Conservation (phyloP, 2,888 invertebrate genomes). For the Temnothorax unifasciatus region DNA sequence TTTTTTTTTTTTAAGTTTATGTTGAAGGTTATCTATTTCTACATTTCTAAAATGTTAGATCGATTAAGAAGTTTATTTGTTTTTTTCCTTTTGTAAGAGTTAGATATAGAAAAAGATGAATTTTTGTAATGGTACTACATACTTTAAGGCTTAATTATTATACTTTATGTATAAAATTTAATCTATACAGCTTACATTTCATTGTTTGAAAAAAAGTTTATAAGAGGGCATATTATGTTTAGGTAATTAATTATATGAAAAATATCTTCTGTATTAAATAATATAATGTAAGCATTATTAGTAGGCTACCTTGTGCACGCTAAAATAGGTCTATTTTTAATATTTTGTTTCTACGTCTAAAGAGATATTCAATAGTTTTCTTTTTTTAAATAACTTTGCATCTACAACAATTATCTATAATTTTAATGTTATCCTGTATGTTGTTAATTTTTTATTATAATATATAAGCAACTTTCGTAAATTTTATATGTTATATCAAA, state of each 20-base stretch:
- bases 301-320: no score
- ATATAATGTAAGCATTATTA: background rate
- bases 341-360: background rate
- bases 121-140: background rate
- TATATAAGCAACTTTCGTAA: background rate
- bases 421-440: background rate
- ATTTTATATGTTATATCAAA: background rate
- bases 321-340: background rate
- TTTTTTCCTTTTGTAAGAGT: no score
- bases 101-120: background rate
- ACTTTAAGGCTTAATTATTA: background rate
- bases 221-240: background rate
- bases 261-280: background rate
- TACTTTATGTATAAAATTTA: background rate
- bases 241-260: background rate
- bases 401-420: background rate
- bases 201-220: background rate
- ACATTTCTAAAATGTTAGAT: background rate
- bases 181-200: background rate
- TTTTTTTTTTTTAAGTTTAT: background rate
- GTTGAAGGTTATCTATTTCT: background rate
- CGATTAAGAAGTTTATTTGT: background rate
- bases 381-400: background rate
- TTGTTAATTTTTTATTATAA: background rate
- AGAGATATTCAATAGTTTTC: background rate